Conservation (phyloP, 2,113 vertebrate species). For the Elephas maximus region DNA sequence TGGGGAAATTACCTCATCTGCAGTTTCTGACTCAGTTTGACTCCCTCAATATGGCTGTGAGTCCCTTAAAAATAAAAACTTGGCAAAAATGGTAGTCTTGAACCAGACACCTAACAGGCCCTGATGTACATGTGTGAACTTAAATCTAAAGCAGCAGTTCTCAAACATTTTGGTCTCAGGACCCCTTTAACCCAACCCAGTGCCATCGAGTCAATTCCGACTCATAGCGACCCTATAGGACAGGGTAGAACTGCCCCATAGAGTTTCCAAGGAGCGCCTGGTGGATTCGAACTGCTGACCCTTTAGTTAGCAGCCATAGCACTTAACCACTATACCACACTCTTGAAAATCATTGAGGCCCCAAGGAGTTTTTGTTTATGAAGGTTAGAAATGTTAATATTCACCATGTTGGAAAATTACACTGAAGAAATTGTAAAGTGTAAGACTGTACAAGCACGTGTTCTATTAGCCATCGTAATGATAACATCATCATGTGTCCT, state of each 20-base stretch:
- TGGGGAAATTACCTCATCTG: not conserved
- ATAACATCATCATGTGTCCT: not conserved
- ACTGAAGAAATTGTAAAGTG: not conserved
- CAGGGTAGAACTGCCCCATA: no score
- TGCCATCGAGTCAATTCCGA: no score
- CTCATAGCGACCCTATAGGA: no score
- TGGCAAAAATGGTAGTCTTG: not conserved
- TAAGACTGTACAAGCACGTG: not conserved
- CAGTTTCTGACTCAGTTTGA: slow-evolving; percentile 11
- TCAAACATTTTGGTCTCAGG: not conserved
- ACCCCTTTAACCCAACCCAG: not conserved
- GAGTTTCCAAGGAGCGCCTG: no score
- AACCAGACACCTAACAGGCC: not conserved
- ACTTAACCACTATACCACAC: not conserved
- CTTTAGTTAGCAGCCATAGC: no score
- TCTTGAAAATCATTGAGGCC: slow-evolving; percentile 3
- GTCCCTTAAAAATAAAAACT: slow-evolving; percentile 39
- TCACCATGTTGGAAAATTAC: not conserved
- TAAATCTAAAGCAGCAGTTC: slow-evolving; percentile 1
- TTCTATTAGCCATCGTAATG: not conserved
- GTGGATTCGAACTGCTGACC: no score
- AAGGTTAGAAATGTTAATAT: not conserved
- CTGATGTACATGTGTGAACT: not conserved
- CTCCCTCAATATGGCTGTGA: slow-evolving; percentile 18
- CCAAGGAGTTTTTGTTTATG: not conserved